Evolutionary conservation across 2,888 invertebrate species (phyloP).

Genomic region (Pseudolycoriella hygida): DNA sequence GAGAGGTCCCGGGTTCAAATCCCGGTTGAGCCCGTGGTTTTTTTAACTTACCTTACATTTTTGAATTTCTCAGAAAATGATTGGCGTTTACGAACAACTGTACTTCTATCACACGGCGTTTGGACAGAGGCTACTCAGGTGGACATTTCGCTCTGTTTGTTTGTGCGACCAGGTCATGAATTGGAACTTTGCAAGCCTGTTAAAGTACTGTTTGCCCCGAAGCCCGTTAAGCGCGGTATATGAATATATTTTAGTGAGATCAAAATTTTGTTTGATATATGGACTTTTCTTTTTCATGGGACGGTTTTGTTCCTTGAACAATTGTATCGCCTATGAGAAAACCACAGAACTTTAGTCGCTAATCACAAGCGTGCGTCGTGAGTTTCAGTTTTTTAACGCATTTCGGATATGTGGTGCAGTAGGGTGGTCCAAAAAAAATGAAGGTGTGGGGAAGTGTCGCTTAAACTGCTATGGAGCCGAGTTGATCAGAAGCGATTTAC

Average conservation of each 20-base stretch:
- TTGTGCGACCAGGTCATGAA: slow-evolving; percentile 44
- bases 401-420: no score
- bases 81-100: slow-evolving; percentile 60
- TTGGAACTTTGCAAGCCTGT: slow-evolving; percentile 75
- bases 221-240: slow-evolving; percentile 70
- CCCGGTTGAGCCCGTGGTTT: slow-evolving; percentile 34
- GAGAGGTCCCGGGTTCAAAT: slow-evolving; percentile 45
- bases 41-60: neutral
- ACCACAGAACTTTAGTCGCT: no score
- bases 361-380: no score
- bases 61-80: slow-evolving; percentile 17
- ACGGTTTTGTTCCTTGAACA: no score
- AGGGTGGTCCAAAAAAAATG: no score
- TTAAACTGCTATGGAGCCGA: no score
- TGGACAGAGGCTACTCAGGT: slow-evolving; percentile 87
- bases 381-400: no score
- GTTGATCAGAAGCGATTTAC: no score
- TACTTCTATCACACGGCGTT: slow-evolving; percentile 66
- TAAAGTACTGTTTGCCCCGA: slow-evolving; percentile 72
- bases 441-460: no score
- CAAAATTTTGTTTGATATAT: no score
- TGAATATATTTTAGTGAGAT: slow-evolving; percentile 21
- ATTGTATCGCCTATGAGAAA: no score
- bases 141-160: slow-evolving; percentile 67
- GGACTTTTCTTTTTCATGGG: no score